Evolutionary conservation across 2,888 invertebrate species (phyloP).

Genomic region (Hipparchia semele): DNA sequence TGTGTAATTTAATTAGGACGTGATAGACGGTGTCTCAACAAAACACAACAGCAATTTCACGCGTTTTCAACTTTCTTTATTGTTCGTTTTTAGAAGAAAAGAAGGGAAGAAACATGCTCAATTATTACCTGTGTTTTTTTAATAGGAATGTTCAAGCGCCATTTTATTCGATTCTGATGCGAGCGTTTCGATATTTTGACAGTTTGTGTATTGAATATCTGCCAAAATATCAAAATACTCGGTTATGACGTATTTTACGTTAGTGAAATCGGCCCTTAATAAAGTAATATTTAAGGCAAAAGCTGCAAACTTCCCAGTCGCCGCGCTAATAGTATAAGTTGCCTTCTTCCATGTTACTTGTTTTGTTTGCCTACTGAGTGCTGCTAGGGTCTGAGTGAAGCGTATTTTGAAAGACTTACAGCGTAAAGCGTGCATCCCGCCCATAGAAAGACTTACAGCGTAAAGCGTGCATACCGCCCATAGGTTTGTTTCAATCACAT

Average conservation of each 20-base stretch:
- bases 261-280: neutral
- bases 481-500: too few species aligned
- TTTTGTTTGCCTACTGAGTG: neutral
- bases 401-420: neutral
- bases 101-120: too few species aligned
- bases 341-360: neutral
- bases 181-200: too few species aligned
- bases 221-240: too few species aligned
- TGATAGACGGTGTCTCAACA: constrained; percentile 9
- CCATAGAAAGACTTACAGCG: neutral
- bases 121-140: too few species aligned
- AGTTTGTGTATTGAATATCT: too few species aligned
- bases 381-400: neutral
- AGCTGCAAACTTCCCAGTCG: constrained; percentile 4
- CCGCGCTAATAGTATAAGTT: constrained; percentile 12
- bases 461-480: too few species aligned
- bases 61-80: constrained; percentile 12
- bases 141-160: too few species aligned
- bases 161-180: too few species aligned
- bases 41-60: constrained; percentile 1
- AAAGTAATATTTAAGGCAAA: constrained; percentile 16
- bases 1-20: constrained; percentile 15
- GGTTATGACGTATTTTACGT: too few species aligned
- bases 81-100: neutral
- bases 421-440: too few species aligned